Base-by-base conservation (phyloP, 2,797 vertebrate species). In the Gambelia wislizenii region DNA sequence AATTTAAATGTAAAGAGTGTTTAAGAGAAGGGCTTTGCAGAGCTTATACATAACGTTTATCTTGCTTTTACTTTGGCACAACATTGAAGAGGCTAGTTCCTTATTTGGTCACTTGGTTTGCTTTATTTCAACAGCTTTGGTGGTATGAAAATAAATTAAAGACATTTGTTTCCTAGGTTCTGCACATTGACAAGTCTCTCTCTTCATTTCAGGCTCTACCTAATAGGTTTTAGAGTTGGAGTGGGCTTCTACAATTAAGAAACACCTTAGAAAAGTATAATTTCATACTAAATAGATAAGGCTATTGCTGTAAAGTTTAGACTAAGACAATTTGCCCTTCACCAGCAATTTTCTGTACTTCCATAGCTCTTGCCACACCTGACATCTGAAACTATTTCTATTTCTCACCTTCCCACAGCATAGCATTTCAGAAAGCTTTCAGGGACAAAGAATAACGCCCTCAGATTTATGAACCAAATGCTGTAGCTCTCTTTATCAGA, bases 81-180 rank as follows among this genome's bases (percentile, higher is more conserved):
- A 30, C 49, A 82, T 49, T 88, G 30, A 67, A 89, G 72, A 59
- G 56, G 0, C 42, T 70, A 79, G 1, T 83, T 47, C 87, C 88
- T 59, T 0, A n/a, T 42, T 52, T 49, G 82, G 74, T 25, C 70
- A 49, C 39, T 87, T 39, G 79, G 2, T 9, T 91, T 74, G 56
- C 69, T 88, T 49, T 89, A 84, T 90, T 88, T 89, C 69, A 84
- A 2, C 76, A 76, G 85, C 6, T 27, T 87, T 85, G 89, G 87
- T 54, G 86, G 64, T 0, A 1, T 16, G 36, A 72, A 47, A 76
- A 89, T 12, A 94, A 91, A 93, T 86, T 75, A 91, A 89, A 92
- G 64, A 1, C n/a, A 86, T 69, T 89, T 59, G 54, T 93, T 87
- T 77, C 74, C 64, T 88, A 83, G 13, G 7, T 69, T 89, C 77